Evolutionary conservation across 1,140 invertebrate genomes (phyloP).

Genomic region (Drosophila jambulina): DNA sequence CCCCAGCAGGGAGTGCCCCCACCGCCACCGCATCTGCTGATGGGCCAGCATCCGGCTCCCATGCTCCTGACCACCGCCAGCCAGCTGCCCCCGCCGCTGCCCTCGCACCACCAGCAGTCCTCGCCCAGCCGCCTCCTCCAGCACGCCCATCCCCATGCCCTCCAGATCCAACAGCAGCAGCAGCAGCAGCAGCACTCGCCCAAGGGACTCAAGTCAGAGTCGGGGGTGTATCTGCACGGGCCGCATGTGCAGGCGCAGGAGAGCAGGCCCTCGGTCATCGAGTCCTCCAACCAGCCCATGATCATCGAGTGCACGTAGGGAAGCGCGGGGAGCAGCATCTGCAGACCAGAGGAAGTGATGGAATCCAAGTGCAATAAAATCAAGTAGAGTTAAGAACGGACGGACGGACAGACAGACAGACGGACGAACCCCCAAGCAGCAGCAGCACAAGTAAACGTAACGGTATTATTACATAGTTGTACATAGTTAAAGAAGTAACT

Average conservation of each 20-base stretch:
- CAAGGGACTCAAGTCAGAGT: slow-evolving; percentile 78
- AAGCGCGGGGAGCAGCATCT: not conserved
- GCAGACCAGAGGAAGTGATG: slow-evolving; percentile 46
- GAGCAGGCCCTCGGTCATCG: slow-evolving; percentile 92
- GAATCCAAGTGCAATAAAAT: slow-evolving; percentile 82
- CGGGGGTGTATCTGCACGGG: slow-evolving; percentile 75
- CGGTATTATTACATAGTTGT: slow-evolving; percentile 81
- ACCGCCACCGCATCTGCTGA: slow-evolving; percentile 47
- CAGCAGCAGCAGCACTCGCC: slow-evolving; percentile 61
- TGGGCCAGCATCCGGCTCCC: slow-evolving; percentile 55
- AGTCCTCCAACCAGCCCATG: slow-evolving; percentile 92
- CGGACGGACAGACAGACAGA: slow-evolving; percentile 51
- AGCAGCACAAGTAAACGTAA: slow-evolving; percentile 79
- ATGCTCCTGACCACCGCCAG: slow-evolving; percentile 79
- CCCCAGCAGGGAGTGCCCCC: slow-evolving; percentile 27
- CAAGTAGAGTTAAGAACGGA: slow-evolving; percentile 46
- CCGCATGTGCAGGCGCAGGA: slow-evolving; percentile 87
- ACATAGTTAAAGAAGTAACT: slow-evolving; percentile 52
- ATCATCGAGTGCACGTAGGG: slow-evolving; percentile 94
- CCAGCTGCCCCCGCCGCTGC: slow-evolving; percentile 88
- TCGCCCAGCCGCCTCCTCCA: slow-evolving; percentile 87
- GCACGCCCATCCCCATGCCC: slow-evolving; percentile 85
- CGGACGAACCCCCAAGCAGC: slow-evolving; percentile 6
- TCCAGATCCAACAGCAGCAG: slow-evolving; percentile 61
- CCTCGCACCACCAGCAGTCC: slow-evolving; percentile 83